Conservation (phyloP, 2,888 invertebrate genomes). For the Ochropleura leucogaster region DNA sequence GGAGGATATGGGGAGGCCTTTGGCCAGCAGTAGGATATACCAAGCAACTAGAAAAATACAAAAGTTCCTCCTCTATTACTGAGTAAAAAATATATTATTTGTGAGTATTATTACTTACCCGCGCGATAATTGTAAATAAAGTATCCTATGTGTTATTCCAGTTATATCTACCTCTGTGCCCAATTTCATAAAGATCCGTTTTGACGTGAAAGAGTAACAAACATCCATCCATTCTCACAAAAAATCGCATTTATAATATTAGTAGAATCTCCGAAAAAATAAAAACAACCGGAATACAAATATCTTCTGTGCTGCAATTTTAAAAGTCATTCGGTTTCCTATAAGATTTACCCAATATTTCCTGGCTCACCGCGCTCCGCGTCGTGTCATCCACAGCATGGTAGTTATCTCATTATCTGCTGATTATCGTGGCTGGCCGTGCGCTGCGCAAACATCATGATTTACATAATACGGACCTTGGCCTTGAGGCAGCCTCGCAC, state of each 20-base stretch:
- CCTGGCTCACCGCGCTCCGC: too few species aligned
- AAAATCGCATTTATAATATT: too few species aligned
- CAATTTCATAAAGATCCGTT: too few species aligned
- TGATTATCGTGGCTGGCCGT: constrained; percentile 56
- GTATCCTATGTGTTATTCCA: too few species aligned
- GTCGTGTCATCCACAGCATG: constrained; percentile 28
- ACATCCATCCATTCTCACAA: too few species aligned
- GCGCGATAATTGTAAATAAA: too few species aligned
- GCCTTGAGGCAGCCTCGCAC: constrained; percentile 73
- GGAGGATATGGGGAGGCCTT: too few species aligned
- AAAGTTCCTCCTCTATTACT: not conserved
- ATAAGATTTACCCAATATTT: constrained; percentile 5
- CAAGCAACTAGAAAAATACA: not conserved
- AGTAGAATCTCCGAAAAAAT: not conserved
- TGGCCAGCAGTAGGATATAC: too few species aligned
- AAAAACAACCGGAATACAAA: not conserved
- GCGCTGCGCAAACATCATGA: constrained; percentile 72
- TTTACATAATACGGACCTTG: constrained; percentile 82
- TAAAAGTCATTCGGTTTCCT: not conserved
- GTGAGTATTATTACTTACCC: too few species aligned
- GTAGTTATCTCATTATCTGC: constrained; percentile 59
- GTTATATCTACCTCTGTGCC: too few species aligned
- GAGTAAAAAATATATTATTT: not conserved
- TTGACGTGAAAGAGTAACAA: too few species aligned
- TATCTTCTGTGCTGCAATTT: not conserved